These are phyloP conservation scores for Cryptomyrus ogoouensis DNA, from an alignment of 2,113 vertebrate species.

Conservation along the genomic window DNA sequence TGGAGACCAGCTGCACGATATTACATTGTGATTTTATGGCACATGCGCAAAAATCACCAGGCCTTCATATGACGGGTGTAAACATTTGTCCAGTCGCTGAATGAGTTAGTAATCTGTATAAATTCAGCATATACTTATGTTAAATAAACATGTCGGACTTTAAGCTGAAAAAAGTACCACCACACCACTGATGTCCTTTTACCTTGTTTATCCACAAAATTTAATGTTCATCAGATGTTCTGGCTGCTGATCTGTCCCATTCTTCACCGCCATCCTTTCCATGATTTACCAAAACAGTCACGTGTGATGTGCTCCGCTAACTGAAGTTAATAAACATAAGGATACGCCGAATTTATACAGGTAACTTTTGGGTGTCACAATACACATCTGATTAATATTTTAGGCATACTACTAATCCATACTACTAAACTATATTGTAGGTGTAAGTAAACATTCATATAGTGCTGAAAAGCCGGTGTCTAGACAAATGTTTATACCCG, in stretches of 20 bases:
- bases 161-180: background rate
- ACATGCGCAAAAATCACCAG: background rate
- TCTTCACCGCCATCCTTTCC: background rate
- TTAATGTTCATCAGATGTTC: background rate
- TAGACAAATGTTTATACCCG: background rate
- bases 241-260: background rate
- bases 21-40: background rate
- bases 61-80: background rate
- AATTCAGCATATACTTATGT: background rate
- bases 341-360: background rate
- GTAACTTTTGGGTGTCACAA: background rate
- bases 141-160: background rate
- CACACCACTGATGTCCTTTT: background rate
- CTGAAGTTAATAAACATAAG: background rate
- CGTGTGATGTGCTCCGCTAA: background rate
- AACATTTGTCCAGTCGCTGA: background rate
- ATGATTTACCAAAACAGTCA: background rate
- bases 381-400: background rate
- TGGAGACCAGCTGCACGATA: background rate
- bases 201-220: background rate
- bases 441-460: background rate
- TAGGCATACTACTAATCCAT: background rate
- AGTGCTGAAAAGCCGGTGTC: background rate
- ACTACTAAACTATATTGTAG: background rate
- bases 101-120: background rate